Conservation (phyloP, 2,797 vertebrate species). For the Crocidura indochinensis region DNA sequence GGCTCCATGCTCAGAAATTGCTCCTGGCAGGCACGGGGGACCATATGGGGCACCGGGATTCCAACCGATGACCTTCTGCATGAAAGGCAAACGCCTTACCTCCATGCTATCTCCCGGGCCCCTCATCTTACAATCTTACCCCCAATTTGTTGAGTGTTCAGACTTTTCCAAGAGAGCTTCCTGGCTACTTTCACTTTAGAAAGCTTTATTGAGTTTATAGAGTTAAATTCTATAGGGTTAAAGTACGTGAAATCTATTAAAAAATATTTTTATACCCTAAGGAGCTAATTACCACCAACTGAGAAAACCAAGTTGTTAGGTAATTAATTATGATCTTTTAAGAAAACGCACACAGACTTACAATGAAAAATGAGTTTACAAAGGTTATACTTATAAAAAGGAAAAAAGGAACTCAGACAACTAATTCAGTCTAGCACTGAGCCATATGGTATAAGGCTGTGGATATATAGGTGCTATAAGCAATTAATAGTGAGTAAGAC, state of each 20-base stretch:
- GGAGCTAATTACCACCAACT: slow-evolving; percentile 12
- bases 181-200: background rate
- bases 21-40: too few species aligned
- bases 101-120: too few species aligned
- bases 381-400: background rate
- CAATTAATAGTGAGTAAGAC: background rate
- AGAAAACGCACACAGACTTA: slow-evolving; percentile 23
- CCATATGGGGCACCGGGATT: too few species aligned
- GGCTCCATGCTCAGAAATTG: too few species aligned
- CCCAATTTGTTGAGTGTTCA: background rate
- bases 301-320: slow-evolving; percentile 9
- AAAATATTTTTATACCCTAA: background rate
- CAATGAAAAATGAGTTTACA: background rate
- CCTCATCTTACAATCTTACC: background rate
- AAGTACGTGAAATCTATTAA: slow-evolving; percentile 24
- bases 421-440: background rate
- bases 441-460: rapidly evolving
- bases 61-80: too few species aligned
- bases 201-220: background rate
- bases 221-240: background rate
- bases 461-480: background rate
- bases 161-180: rapidly evolving
- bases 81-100: too few species aligned
- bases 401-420: background rate
- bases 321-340: slow-evolving; percentile 35